Conservation (phyloP, 2,113 vertebrate genomes). For the Mesocricetus auratus region DNA sequence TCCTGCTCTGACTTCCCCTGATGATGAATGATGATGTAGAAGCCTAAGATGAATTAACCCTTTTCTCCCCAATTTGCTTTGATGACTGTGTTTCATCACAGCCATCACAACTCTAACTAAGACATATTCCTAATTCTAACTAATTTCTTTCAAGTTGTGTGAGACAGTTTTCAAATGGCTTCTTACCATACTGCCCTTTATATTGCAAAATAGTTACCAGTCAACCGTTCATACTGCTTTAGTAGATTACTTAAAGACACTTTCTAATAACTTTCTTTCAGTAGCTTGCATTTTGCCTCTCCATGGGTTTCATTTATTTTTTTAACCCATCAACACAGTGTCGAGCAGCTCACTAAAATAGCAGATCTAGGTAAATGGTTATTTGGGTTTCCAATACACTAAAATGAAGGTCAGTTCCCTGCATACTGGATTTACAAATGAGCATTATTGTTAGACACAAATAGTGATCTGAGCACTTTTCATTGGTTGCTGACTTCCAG, state of each 20-base stretch:
- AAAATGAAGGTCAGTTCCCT: background rate
- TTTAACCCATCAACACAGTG: background rate
- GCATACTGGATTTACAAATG: background rate
- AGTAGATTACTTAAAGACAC: background rate
- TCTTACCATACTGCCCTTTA: background rate
- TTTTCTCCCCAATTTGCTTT: background rate
- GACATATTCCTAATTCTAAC: background rate
- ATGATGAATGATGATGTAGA: background rate
- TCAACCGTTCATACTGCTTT: background rate
- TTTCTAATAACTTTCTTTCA: background rate
- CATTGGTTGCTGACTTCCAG: background rate
- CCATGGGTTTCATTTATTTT: constrained; percentile 7
- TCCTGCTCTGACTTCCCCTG: background rate
- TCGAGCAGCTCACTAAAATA: background rate
- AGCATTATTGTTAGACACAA: background rate
- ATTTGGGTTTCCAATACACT: background rate
- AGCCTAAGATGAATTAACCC: background rate
- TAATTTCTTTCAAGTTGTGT: background rate
- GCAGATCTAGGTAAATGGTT: background rate
- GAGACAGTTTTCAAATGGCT: background rate
- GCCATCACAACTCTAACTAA: too few species aligned
- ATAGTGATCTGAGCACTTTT: background rate
- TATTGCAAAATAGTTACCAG: background rate
- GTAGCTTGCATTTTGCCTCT: background rate
- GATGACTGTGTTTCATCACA: background rate